Conservation (phyloP, 2,797 vertebrate genomes). For the Phoxinus dragarum region DNA sequence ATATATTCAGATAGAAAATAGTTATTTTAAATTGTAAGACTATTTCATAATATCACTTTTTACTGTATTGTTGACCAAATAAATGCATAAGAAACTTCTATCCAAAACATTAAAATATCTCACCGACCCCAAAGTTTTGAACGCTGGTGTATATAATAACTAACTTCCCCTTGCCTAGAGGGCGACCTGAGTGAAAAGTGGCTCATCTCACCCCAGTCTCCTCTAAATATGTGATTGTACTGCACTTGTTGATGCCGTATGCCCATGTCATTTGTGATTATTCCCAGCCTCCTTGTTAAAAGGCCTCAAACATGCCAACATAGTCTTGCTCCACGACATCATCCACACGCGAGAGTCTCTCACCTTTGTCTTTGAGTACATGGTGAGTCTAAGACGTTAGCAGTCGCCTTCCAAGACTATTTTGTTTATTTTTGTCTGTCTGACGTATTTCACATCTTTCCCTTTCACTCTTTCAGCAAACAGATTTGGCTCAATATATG, state of each 20-base stretch:
- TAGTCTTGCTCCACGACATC: conserved; percentile 92
- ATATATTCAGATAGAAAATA: not conserved
- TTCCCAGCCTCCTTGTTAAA: conserved; percentile 90
- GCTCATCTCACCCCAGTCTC: too few species aligned
- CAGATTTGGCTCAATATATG: conserved; percentile 89
- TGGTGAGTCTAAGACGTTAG: conserved; percentile 79
- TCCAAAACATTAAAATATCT: not conserved
- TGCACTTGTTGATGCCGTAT: not conserved
- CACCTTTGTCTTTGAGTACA: conserved; percentile 92
- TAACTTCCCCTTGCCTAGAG: not conserved
- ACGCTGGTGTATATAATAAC: not conserved
- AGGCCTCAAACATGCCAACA: conserved; percentile 89
- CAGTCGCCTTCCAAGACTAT: not conserved
- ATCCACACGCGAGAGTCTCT: conserved; percentile 88
- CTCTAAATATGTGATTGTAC: not conserved
- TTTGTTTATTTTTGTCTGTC: not conserved
- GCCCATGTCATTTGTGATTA: conserved; percentile 30
- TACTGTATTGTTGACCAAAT: not conserved
- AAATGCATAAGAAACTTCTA: not conserved
- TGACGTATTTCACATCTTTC: conserved; percentile 28
- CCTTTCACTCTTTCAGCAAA: conserved; percentile 78
- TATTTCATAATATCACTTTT: not conserved
- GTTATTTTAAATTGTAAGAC: not conserved
- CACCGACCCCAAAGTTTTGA: not conserved
- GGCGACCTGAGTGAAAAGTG: not conserved